phyloP scores from a whole-genome alignment of 2,888 invertebrate genomes.

The Cantharis lateralis region DNA sequence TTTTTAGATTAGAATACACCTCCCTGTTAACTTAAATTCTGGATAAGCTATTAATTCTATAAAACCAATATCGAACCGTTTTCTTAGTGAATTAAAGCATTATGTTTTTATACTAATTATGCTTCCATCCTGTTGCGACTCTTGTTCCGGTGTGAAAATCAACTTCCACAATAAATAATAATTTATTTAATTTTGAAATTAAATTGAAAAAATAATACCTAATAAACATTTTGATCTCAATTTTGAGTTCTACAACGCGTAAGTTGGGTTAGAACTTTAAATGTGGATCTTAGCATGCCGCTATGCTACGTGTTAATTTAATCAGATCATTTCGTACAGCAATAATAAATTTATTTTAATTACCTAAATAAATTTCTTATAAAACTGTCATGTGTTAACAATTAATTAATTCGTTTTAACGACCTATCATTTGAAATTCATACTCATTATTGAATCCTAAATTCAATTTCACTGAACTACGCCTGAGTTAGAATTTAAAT shows the following conservation, averaged over 20 bases:
- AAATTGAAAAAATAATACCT: too few species aligned
- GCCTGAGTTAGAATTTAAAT: background rate
- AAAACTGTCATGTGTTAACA: background rate
- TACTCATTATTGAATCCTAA: background rate
- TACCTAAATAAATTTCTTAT: background rate
- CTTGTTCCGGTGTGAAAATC: too few species aligned
- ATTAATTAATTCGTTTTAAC: background rate
- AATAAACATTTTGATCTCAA: background rate
- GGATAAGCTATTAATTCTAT: too few species aligned
- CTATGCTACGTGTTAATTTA: background rate
- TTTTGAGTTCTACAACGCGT: background rate
- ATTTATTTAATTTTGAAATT: too few species aligned
- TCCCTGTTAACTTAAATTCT: too few species aligned
- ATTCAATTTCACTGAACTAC: background rate
- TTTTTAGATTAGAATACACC: too few species aligned
- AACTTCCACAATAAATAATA: too few species aligned
- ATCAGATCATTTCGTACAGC: background rate
- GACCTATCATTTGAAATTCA: background rate
- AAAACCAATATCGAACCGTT: too few species aligned
- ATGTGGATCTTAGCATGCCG: background rate
- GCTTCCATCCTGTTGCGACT: too few species aligned
- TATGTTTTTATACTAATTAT: too few species aligned
- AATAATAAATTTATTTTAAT: background rate
- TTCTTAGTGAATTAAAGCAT: too few species aligned
- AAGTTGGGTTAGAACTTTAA: background rate